Evolutionary conservation across 2,888 invertebrate genomes (phyloP).

Genomic region (Drosophila recens): DNA sequence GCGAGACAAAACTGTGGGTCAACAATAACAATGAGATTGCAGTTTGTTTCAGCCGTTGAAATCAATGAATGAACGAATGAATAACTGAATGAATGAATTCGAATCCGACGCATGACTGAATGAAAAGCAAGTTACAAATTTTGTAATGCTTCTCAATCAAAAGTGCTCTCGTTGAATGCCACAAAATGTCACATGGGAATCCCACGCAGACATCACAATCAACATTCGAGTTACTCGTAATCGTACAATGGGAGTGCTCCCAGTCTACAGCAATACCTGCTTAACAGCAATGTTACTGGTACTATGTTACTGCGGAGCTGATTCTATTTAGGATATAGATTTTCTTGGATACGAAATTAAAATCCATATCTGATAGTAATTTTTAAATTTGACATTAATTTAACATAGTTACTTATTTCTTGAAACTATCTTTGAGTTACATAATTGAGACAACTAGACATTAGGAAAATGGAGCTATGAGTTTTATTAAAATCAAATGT

Average conservation of each 20-base stretch:
- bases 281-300: too few species aligned
- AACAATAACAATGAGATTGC: slow-evolving; percentile 70
- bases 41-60: slow-evolving; percentile 39
- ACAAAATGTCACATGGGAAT: slow-evolving; percentile 31
- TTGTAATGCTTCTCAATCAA: slow-evolving; percentile 36
- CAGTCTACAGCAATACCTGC: slow-evolving; percentile 1
- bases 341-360: too few species aligned
- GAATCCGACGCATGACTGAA: slow-evolving; percentile 15
- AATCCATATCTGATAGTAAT: too few species aligned
- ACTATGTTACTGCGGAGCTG: background rate
- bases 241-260: too few species aligned
- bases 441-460: too few species aligned
- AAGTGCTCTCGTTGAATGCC: slow-evolving; percentile 22
- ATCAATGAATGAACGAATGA: slow-evolving; percentile 45
- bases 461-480: too few species aligned
- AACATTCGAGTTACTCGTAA: background rate
- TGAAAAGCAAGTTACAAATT: slow-evolving; percentile 44
- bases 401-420: too few species aligned
- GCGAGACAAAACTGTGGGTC: slow-evolving; percentile 64
- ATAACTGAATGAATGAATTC: slow-evolving; percentile 20
- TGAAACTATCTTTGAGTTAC: too few species aligned
- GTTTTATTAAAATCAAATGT: too few species aligned
- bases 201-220: slow-evolving; percentile 18
- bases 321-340: background rate
- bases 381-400: too few species aligned